phyloP scores from a whole-genome alignment of 1,140 invertebrate species.

The Maconellicoccus hirsutus region DNA sequence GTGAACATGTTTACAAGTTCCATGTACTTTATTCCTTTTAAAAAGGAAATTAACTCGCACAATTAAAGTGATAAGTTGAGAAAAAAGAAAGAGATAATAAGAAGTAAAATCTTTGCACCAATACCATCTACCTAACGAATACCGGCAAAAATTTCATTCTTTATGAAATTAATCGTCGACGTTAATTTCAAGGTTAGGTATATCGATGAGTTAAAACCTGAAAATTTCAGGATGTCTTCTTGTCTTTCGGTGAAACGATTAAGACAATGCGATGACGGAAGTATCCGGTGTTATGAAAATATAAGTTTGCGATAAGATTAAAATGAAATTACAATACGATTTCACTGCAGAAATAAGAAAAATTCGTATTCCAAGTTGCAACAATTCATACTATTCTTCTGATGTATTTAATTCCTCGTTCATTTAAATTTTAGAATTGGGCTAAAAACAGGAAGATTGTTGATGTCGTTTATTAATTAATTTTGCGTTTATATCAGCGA shows the following conservation, averaged over 20 bases:
- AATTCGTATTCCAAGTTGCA: too few relatives aligned
- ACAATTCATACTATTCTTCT: too few relatives aligned
- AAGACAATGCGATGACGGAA: neutral
- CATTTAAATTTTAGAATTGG: too few relatives aligned
- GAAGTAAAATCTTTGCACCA: neutral
- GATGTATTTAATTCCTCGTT: too few relatives aligned
- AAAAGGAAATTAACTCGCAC: neutral
- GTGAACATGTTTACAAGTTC: neutral
- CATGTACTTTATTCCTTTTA: neutral
- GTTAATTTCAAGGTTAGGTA: neutral
- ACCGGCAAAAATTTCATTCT: neutral
- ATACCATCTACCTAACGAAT: too few relatives aligned
- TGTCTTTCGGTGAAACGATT: neutral
- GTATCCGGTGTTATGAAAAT: neutral
- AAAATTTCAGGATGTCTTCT: neutral
- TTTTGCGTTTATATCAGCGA: too few relatives aligned
- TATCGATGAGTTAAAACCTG: neutral
- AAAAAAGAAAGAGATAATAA: neutral
- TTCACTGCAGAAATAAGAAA: too few relatives aligned
- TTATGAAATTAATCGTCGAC: neutral
- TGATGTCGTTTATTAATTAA: too few relatives aligned
- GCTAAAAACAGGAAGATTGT: too few relatives aligned
- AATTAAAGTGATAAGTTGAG: neutral
- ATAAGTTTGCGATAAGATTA: too few relatives aligned
- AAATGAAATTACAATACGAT: too few relatives aligned